A percentile compares a stretch with the other conserved stretches of the same genome.
Evolutionary conservation across 2,888 invertebrate genomes (phyloP).

Genomic region (Cacoxenus indagator): DNA sequence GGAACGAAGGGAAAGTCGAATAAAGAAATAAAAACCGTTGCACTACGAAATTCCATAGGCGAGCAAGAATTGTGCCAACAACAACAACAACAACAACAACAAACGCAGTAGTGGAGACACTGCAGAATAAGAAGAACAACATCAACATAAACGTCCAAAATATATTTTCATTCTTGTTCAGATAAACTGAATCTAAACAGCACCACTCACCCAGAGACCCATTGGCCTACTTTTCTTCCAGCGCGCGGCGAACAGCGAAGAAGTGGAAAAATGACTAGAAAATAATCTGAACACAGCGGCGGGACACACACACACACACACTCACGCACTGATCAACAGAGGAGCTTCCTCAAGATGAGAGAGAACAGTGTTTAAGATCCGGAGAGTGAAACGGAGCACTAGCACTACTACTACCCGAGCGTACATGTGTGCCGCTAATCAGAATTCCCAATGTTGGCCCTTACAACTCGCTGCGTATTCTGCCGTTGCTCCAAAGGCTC

Average conservation of each 20-base stretch:
- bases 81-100: slow-evolving; percentile 7
- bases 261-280: slow-evolving; percentile 46
- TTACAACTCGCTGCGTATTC: neutral
- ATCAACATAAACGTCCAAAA: slow-evolving; percentile 26
- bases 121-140: slow-evolving; percentile 18
- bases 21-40: too few species aligned
- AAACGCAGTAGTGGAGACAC: too few species aligned
- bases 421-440: slow-evolving; percentile 2
- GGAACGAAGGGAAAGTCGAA: too few species aligned
- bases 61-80: neutral
- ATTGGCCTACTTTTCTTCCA: slow-evolving; percentile 64
- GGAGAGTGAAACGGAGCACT: too few species aligned
- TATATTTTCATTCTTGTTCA: slow-evolving; percentile 9
- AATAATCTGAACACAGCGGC: slow-evolving; percentile 54
- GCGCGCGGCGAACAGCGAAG: slow-evolving; percentile 45
- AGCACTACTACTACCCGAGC: neutral
- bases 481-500: neutral
- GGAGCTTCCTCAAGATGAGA: neutral
- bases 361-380: neutral
- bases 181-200: slow-evolving; percentile 43
- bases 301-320: slow-evolving; percentile 37
- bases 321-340: slow-evolving; percentile 10
- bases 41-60: neutral
- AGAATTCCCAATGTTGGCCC: neutral
- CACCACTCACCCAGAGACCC: slow-evolving; percentile 65